phyloP scores from a whole-genome alignment of 1,140 invertebrate genomes.

The Drosophila baimaii region DNA sequence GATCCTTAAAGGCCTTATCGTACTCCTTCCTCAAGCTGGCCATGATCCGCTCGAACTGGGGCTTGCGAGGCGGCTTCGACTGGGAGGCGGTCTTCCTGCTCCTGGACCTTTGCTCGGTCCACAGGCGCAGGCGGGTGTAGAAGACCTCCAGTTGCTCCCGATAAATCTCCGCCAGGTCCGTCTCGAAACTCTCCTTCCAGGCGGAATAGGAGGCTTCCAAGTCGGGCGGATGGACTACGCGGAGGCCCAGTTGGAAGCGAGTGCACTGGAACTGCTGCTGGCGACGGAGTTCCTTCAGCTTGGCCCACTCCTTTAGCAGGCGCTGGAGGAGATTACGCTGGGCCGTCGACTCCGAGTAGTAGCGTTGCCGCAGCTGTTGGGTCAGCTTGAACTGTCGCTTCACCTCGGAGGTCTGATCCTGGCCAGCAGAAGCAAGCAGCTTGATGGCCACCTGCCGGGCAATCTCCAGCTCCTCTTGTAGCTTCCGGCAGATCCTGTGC shows the following conservation, averaged over 20 bases:
- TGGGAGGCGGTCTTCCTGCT: background rate
- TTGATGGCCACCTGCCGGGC: slow-evolving; percentile 72
- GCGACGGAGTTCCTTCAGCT: slow-evolving; percentile 78
- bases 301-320: slow-evolving; percentile 82
- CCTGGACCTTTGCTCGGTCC: slow-evolving; percentile 14
- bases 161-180: slow-evolving; percentile 82
- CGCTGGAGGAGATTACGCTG: slow-evolving; percentile 71
- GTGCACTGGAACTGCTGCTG: slow-evolving; percentile 82
- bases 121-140: slow-evolving; percentile 69
- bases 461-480: slow-evolving; percentile 76
- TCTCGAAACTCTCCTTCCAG: slow-evolving; percentile 73
- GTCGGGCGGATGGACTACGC: slow-evolving; percentile 59
- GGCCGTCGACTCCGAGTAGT: slow-evolving; percentile 75
- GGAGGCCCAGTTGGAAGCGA: slow-evolving; percentile 78
- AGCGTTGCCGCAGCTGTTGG: slow-evolving; percentile 71
- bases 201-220: slow-evolving; percentile 41
- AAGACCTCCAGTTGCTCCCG: slow-evolving; percentile 75
- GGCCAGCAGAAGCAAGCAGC: slow-evolving; percentile 39
- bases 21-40: slow-evolving; percentile 74
- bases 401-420: slow-evolving; percentile 33
- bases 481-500: slow-evolving; percentile 60
- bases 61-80: slow-evolving; percentile 67
- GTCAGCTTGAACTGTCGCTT: slow-evolving; percentile 67
- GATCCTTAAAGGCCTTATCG: slow-evolving; percentile 84
- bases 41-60: slow-evolving; percentile 73